Conservation (phyloP, 2,113 vertebrate genomes). For the Psittacula cyanocephala region DNA sequence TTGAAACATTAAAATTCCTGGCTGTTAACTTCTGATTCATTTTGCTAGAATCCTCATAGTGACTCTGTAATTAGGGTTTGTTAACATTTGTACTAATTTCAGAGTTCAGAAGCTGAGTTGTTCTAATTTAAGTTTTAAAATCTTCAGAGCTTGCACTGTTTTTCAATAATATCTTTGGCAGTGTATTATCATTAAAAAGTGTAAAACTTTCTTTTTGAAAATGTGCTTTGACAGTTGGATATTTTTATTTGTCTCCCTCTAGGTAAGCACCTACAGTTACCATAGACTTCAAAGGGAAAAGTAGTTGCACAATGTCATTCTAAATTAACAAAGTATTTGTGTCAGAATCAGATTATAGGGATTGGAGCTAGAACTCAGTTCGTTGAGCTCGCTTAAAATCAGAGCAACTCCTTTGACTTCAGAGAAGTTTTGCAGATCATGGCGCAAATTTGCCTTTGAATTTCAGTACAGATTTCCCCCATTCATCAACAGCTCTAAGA, state of each 20-base stretch:
- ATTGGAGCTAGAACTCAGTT: background rate
- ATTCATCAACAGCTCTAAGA: background rate
- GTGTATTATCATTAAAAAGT: background rate
- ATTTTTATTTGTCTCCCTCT: constrained; percentile 11
- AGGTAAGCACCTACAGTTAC: background rate
- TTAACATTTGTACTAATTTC: constrained; percentile 13
- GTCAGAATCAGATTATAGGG: background rate
- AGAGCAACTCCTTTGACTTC: background rate
- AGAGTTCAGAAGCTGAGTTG: constrained; percentile 2
- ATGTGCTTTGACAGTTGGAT: background rate
- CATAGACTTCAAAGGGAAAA: constrained; percentile 6
- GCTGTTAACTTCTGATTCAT: background rate
- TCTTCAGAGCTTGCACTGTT: background rate
- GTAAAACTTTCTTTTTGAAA: background rate
- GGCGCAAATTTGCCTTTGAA: background rate
- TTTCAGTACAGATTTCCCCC: background rate
- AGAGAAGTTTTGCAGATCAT: background rate
- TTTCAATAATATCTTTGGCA: background rate
- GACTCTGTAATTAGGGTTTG: constrained; percentile 12
- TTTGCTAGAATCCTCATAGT: background rate
- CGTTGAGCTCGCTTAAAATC: background rate
- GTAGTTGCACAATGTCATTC: background rate
- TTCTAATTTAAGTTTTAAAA: constrained; percentile 12
- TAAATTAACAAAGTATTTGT: constrained; percentile 1
- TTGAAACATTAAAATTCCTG: background rate